phyloP scores from a whole-genome alignment of 1,140 invertebrate genomes.

The Penaeus indicus region DNA sequence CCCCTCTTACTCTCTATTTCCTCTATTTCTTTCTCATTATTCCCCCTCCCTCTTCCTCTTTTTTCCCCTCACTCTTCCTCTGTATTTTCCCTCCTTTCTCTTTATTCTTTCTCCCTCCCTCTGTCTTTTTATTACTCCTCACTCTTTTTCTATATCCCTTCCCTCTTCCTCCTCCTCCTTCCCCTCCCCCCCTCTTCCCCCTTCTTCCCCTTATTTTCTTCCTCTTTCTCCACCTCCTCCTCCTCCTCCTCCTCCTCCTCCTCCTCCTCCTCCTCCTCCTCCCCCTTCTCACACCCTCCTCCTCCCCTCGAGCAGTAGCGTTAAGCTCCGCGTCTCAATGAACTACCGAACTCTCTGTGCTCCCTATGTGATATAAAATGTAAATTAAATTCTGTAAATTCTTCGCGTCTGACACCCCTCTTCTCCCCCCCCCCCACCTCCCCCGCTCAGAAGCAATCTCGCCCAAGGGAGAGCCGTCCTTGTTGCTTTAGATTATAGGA shows the following conservation, averaged over 20 bases:
- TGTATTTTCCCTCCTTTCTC: neutral
- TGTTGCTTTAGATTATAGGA: too few relatives aligned
- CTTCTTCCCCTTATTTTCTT: too few relatives aligned
- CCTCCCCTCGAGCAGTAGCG: neutral
- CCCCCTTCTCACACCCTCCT: neutral
- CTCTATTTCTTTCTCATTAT: too few relatives aligned
- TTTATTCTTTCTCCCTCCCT: neutral
- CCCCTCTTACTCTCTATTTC: neutral
- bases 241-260: neutral
- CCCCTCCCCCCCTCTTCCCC: neutral
- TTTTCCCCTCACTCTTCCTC: neutral
- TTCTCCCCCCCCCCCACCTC: constrained; percentile 31
- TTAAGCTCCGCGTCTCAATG: too few relatives aligned
- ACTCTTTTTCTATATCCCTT: neutral
- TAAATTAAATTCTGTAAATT: constrained; percentile 62
- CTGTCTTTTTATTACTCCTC: too few relatives aligned
- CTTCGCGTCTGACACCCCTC: constrained; percentile 7
- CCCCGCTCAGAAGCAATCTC: constrained; percentile 31
- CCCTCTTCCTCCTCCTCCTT: neutral
- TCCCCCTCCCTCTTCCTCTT: neutral
- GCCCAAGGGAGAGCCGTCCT: neutral
- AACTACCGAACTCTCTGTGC: too few relatives aligned
- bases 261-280: neutral
- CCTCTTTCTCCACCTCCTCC: neutral
- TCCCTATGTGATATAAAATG: constrained; percentile 46